phyloP scores from a whole-genome alignment of 2,888 invertebrate genomes.

The Ophion costatus region DNA sequence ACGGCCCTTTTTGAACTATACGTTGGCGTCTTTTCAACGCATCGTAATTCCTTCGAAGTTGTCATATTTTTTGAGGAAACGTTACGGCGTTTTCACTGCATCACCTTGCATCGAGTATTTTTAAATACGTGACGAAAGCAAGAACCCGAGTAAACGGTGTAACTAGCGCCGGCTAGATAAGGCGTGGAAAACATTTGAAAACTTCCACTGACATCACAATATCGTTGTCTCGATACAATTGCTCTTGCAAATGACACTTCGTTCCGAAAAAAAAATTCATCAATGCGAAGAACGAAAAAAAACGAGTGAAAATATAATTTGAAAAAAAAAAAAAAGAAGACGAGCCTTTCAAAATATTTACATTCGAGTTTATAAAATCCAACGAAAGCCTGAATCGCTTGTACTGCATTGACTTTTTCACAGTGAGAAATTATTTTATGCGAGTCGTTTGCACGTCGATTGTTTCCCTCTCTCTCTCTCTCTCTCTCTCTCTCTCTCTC shows the following conservation, averaged over 20 bases:
- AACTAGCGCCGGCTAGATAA: not conserved
- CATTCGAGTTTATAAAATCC: not conserved
- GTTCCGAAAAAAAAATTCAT: not conserved
- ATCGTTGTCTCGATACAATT: not conserved
- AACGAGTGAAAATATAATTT: not conserved
- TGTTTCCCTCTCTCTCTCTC: not conserved
- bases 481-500: not conserved
- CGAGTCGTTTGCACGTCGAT: conserved; percentile 33
- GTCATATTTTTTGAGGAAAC: not conserved
- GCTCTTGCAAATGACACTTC: not conserved
- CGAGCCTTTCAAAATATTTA: not conserved
- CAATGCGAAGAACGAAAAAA: not conserved
- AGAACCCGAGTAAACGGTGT: not conserved
- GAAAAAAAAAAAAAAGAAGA: not conserved
- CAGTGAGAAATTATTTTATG: conserved; percentile 8
- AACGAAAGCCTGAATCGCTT: not conserved
- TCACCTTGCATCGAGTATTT: not conserved
- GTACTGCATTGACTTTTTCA: not conserved
- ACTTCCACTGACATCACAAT: not conserved
- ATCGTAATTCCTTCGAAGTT: no score
- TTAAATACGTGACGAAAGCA: conserved; percentile 5
- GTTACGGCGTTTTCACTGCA: not conserved
- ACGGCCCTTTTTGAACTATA: not conserved
- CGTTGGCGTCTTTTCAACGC: no score
- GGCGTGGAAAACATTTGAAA: not conserved